phyloP scores from a whole-genome alignment of 2,888 invertebrate species.

The Andrena haemorrhoa region DNA sequence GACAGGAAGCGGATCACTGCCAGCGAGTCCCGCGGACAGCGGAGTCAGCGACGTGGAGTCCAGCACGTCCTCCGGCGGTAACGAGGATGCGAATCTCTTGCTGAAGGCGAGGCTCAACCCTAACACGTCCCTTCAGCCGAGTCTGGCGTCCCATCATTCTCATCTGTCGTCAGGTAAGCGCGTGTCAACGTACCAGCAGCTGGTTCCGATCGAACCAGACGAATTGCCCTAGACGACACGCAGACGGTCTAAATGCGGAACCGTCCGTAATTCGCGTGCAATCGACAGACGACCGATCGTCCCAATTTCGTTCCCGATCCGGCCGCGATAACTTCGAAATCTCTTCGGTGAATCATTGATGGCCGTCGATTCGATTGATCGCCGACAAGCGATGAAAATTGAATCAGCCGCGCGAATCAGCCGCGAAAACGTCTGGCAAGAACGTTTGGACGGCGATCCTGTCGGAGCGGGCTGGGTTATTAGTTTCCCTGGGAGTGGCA shows the following conservation, averaged over 20 bases:
- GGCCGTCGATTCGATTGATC: not conserved
- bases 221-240: not conserved
- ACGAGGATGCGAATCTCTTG: slow-evolving; percentile 85
- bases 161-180: slow-evolving; percentile 82
- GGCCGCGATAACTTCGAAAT: not conserved
- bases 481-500: not conserved
- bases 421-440: not conserved
- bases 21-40: slow-evolving; percentile 98
- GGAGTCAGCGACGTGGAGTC: slow-evolving; percentile 99
- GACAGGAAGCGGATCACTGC: slow-evolving; percentile 91
- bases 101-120: slow-evolving; percentile 95
- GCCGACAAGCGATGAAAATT: not conserved
- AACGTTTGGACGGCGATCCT: not conserved
- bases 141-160: slow-evolving; percentile 83
- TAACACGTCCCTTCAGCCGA: slow-evolving; percentile 84
- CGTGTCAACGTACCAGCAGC: not conserved
- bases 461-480: too few species aligned
- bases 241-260: slow-evolving; percentile 1
- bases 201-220: slow-evolving; percentile 11
- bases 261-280: slow-evolving; percentile 7
- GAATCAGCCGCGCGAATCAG: not conserved
- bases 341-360: not conserved
- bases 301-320: not conserved
- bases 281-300: not conserved
- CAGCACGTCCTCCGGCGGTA: slow-evolving; percentile 91